Base-by-base conservation (phyloP, 2,888 invertebrate genomes). In the Heliconius ethilla region DNA sequence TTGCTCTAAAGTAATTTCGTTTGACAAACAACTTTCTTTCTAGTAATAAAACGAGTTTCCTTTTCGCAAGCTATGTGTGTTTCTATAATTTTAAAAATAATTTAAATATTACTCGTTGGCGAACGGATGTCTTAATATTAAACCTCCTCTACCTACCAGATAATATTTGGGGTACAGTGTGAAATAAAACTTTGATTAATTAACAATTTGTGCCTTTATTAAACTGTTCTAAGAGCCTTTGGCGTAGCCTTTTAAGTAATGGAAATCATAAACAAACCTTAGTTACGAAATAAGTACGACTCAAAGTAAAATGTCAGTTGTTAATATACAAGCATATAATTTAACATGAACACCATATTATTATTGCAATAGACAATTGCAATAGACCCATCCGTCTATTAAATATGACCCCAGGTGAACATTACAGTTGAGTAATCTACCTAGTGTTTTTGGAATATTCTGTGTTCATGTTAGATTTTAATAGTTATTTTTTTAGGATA, bases 21-120 rank as follows among this genome's bases (percentile, higher is more conserved):
- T 74, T 63, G 18, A 62, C 40, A 74, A 74, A 74, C 74, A 74
- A 74, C 63, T 74, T 74, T 74, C 63, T 40, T 18, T 63, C 4
- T 22, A 5, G 18, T 22, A 45, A 25, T 22, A 3, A 0, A 37
- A 40, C 25, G 27, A 59, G 37, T 70, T 55, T 55, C 40, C 7
- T 25, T 63, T 63, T 74, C 45, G 13, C 22, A 13, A 15, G 1
- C 29, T 13, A 51, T 55, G 33, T 51, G 1, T 29, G 15, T 29
- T 40, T n/a, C 59, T n/a, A 59, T 59, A n/a, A n/a, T 11, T n/a
- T 22, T 51, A 7, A 59, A 59, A n/a, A 10, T n/a, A 10, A 59
- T 59, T 59, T 59, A 51, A 22, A 51, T 59, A 59, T 59, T 11
- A 59, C 0, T 59, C 7, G 59, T n/a, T 33, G 33, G 40, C 11